Evolutionary conservation across 2,888 invertebrate genomes (phyloP).

Genomic region (Allophyes oxyacanthae): DNA sequence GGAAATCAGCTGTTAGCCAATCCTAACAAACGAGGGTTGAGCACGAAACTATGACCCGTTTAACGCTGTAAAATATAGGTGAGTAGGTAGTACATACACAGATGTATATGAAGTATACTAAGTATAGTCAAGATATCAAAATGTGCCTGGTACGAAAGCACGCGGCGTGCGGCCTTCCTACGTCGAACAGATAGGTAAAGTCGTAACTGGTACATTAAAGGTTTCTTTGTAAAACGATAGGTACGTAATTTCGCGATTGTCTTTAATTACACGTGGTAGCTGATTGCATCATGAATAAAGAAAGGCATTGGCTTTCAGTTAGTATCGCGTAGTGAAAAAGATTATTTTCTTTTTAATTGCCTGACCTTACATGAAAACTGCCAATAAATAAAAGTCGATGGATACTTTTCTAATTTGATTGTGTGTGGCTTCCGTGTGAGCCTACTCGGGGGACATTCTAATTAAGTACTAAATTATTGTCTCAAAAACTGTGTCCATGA

Average conservation of each 20-base stretch:
- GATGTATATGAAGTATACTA: slow-evolving; percentile 7
- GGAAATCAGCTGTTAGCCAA: slow-evolving; percentile 62
- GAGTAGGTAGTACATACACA: slow-evolving; percentile 60
- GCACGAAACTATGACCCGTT: slow-evolving; percentile 75
- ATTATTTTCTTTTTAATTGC: slow-evolving; percentile 18
- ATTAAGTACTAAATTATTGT: too few species aligned
- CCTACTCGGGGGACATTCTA: too few species aligned
- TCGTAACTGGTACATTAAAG: slow-evolving; percentile 52
- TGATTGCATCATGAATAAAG: slow-evolving; percentile 34
- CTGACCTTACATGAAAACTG: too few species aligned
- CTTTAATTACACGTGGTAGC: slow-evolving; percentile 46
- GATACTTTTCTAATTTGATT: background rate
- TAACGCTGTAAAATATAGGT: slow-evolving; percentile 67
- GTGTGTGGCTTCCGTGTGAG: too few species aligned
- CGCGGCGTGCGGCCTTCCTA: slow-evolving; percentile 47
- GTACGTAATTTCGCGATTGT: slow-evolving; percentile 42
- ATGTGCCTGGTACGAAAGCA: slow-evolving; percentile 60
- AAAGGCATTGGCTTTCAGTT: slow-evolving; percentile 50
- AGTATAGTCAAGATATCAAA: slow-evolving; percentile 47
- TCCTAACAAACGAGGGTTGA: slow-evolving; percentile 67
- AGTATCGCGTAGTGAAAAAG: slow-evolving; percentile 10
- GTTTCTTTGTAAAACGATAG: slow-evolving; percentile 46
- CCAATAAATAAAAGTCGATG: too few species aligned
- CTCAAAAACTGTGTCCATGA: too few species aligned
- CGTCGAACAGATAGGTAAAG: slow-evolving; percentile 35